These are phyloP conservation scores for Amphilophus citrinellus DNA, from an alignment of 2,113 vertebrate genomes.

Conservation along the genomic window DNA sequence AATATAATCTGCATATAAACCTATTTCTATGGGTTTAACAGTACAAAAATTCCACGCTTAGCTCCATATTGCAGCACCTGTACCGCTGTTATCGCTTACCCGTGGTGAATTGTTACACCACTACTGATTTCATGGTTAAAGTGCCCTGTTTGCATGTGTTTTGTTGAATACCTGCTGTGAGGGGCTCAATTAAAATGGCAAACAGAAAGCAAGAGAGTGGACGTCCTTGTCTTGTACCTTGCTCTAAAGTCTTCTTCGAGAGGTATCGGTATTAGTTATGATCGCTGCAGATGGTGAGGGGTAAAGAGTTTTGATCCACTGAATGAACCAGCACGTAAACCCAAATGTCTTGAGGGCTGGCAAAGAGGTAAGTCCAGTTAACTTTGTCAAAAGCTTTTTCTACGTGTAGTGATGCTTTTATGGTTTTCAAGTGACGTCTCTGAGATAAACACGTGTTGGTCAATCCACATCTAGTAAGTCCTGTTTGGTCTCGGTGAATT, in stretches of 20 bases:
- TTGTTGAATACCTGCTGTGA: neutral
- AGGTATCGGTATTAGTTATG: neutral
- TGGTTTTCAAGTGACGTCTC: neutral
- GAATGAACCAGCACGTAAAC: neutral
- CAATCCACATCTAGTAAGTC: neutral
- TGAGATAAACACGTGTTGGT: neutral
- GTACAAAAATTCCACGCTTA: no score
- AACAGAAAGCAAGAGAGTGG: neutral
- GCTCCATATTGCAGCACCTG: no score
- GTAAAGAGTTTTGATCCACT: neutral
- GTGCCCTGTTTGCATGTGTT: neutral
- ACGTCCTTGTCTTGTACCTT: neutral
- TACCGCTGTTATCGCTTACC: no score
- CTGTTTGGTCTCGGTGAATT: neutral
- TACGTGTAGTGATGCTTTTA: neutral
- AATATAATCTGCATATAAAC: neutral
- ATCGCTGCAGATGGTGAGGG: neutral
- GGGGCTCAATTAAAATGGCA: neutral
- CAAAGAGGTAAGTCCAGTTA: neutral
- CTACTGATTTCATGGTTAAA: neutral
- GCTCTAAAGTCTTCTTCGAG: neutral
- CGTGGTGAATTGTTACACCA: no score
- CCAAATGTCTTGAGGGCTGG: neutral
- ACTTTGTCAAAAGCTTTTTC: neutral
- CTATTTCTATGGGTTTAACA: neutral